Percentiles rank a stretch among this genome's conserved stretches.
Evolutionary conservation across 2,113 vertebrate genomes (phyloP).

Genomic region (Chlorodrepanis virens): DNA sequence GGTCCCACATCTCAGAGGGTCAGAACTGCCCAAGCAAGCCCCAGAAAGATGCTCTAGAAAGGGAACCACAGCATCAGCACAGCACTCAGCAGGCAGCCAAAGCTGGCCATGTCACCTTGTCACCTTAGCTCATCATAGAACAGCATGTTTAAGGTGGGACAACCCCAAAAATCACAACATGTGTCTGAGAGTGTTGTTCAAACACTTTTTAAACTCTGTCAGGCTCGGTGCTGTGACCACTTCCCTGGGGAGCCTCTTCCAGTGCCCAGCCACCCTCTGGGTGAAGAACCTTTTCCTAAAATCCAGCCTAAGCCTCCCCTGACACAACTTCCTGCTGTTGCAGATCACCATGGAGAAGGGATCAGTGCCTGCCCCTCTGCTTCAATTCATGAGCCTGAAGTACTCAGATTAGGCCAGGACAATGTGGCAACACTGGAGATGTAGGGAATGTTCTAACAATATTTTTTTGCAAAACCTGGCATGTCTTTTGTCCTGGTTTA

Average conservation of each 20-base stretch:
- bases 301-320: accelerated
- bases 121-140: background rate
- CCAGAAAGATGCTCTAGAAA: background rate
- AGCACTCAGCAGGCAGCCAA: background rate
- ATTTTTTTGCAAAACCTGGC: background rate
- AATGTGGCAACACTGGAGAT: background rate
- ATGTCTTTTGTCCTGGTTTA: background rate
- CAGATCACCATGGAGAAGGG: background rate
- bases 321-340: background rate
- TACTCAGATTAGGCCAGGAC: background rate
- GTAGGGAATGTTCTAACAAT: background rate
- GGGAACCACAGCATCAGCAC: background rate
- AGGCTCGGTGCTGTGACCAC: background rate
- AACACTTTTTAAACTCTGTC: background rate
- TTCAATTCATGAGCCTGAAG: background rate
- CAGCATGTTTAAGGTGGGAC: background rate
- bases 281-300: background rate
- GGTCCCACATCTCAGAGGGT: background rate
- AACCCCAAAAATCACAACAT: background rate
- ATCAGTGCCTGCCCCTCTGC: background rate
- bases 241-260: background rate
- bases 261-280: background rate
- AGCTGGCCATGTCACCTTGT: background rate
- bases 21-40: background rate
- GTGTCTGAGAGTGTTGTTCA: background rate